Base-by-base conservation (phyloP, 2,797 vertebrate species). In the Epinephelus coioides region DNA sequence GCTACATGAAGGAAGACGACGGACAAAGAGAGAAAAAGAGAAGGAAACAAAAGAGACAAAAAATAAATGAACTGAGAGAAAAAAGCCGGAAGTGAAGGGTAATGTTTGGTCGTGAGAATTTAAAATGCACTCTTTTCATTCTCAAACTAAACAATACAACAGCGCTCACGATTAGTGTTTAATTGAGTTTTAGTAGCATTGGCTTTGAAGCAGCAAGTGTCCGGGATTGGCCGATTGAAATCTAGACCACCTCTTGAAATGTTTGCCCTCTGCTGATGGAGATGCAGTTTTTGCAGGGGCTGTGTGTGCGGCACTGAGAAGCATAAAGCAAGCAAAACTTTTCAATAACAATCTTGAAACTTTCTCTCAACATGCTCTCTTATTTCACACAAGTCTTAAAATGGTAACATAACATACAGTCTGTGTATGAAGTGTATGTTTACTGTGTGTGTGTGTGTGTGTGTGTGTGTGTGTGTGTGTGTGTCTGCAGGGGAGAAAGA, bases 1-100 rank as follows among this genome's bases (percentile, higher is more conserved):
- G 92, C 82, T 89, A 92, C 89, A 92, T 91, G 89, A 93, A 90
- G 78, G 88, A 83, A 83, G 81, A 69, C 53, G 67, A 69, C 25
- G 57, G 71, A 84, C 66, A 82, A 67, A 87, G 54, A 75, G 75
- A 81, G 72, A 70, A 56, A 43, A 67, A 68, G 25, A 40, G n/a
- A 67, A 44, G 51, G 46, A 74, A 78, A 81, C 65, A 86, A 79
- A 79, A 76, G 46, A 71, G 25, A 59, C n/a, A 49, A 54, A 69
- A 49, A 25, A 74, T 44, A 61, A 63, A 63, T 78, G 11, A 57
- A 65, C 23, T 56, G 38, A 63, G 61, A 69, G 34, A 50, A 83
- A 86, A 68, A 51, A 83, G 63, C 63, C 60, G 9, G 47, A 64
- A 66, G 73, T 72, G 44, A 13, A 68, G 69, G 60, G 43, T 54